A percentile compares a stretch with the other conserved stretches of the same genome.
phyloP scores from a whole-genome alignment of 2,888 invertebrate species.

The Dasypogon diadema region DNA sequence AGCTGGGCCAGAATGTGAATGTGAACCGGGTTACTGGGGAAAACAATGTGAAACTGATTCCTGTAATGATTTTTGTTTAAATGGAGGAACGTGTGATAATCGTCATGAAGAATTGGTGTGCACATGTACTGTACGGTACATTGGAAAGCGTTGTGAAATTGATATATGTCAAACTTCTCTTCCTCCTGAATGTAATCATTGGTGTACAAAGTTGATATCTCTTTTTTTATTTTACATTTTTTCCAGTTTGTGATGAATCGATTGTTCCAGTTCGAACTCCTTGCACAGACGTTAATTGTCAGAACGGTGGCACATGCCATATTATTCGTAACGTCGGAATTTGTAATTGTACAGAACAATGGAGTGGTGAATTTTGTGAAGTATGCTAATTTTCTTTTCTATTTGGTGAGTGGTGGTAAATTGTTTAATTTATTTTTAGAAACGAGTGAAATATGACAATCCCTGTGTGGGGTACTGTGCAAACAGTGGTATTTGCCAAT shows the following conservation, averaged over 20 bases:
- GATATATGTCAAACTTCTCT: constrained; percentile 69
- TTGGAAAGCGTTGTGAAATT: constrained; percentile 70
- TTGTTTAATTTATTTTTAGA: constrained; percentile 58
- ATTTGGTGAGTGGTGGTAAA: too few species aligned
- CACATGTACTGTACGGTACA: constrained; percentile 68
- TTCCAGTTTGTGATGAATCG: constrained; percentile 63
- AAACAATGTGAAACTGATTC: constrained; percentile 72
- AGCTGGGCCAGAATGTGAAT: constrained; percentile 65
- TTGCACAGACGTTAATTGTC: constrained; percentile 69
- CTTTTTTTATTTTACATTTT: neutral
- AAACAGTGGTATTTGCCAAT: constrained; percentile 74
- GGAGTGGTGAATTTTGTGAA: constrained; percentile 72
- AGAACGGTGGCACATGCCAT: constrained; percentile 72
- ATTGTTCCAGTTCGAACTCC: constrained; percentile 63
- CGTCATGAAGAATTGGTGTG: constrained; percentile 64
- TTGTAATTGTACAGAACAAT: constrained; percentile 72
- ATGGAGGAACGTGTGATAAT: constrained; percentile 68
- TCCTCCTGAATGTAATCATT: constrained; percentile 65
- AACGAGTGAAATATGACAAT: constrained; percentile 74
- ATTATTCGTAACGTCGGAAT: constrained; percentile 68
- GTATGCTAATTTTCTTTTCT: constrained; percentile 64
- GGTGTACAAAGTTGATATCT: neutral
- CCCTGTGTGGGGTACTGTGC: constrained; percentile 73
- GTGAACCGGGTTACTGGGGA: constrained; percentile 64
- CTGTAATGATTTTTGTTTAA: constrained; percentile 73